Percentiles rank a stretch among this genome's conserved stretches.
phyloP scores from a whole-genome alignment of 2,113 vertebrate genomes.

The Chitala chitala region DNA sequence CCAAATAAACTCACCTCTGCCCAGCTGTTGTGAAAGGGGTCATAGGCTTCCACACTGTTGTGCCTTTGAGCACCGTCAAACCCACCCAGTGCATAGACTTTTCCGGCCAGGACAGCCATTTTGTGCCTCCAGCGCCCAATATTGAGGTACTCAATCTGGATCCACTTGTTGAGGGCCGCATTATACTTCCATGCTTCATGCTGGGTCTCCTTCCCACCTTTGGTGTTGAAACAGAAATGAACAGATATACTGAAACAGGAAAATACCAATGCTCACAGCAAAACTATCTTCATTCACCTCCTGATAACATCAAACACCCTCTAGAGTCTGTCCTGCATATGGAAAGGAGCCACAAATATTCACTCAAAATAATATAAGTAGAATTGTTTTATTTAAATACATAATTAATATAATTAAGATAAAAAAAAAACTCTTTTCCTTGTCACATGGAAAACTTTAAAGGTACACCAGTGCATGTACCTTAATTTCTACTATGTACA shows the following conservation, averaged over 20 bases:
- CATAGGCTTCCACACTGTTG: constrained; percentile 83
- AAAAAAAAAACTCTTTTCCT: too few species aligned
- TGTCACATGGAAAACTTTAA: too few species aligned
- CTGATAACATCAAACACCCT: too few species aligned
- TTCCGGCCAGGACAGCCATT: constrained; percentile 85
- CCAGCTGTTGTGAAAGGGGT: constrained; percentile 96
- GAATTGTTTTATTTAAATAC: too few species aligned
- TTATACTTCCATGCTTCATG: constrained; percentile 97
- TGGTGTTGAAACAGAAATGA: neutral
- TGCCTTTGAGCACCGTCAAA: constrained; percentile 85
- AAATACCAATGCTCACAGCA: neutral
- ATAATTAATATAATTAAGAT: too few species aligned
- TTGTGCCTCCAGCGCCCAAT: constrained; percentile 91
- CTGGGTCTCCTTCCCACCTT: constrained; percentile 94
- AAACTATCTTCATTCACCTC: neutral
- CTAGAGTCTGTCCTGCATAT: too few species aligned
- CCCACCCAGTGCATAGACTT: constrained; percentile 81
- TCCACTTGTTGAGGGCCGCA: constrained; percentile 94
- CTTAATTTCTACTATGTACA: too few species aligned
- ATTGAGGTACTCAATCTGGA: constrained; percentile 81
- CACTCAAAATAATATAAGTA: too few species aligned
- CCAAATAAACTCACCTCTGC: constrained; percentile 65
- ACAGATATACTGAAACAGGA: neutral
- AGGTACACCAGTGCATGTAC: too few species aligned
- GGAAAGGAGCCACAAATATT: too few species aligned